phyloP scores from a whole-genome alignment of 2,888 invertebrate genomes.

The Drosophila neotestacea region DNA sequence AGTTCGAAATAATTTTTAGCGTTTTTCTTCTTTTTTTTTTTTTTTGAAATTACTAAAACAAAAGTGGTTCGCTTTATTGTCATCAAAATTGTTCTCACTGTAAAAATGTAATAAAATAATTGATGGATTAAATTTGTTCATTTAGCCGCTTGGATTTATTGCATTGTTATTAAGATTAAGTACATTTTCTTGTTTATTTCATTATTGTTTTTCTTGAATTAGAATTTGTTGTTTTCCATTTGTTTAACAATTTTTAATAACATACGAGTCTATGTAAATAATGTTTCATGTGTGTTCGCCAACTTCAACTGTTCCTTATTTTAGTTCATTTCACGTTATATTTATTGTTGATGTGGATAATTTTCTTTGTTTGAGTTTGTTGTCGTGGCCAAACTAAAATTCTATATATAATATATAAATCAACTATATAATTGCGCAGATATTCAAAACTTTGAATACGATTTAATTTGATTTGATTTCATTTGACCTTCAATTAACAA shows the following conservation, averaged over 20 bases:
- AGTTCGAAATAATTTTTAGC: conserved; percentile 48
- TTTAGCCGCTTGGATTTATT: conserved; percentile 53
- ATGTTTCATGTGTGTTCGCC: conserved; percentile 30
- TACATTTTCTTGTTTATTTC: conserved; percentile 46
- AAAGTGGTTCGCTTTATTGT: conserved; percentile 71
- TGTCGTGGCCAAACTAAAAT: conserved; percentile 52
- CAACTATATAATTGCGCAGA: conserved; percentile 46
- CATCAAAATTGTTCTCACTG: conserved; percentile 66
- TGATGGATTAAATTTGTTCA: conserved; percentile 52
- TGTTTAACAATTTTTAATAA: conserved; percentile 45
- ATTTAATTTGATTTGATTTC: conserved; percentile 62
- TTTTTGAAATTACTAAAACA: conserved; percentile 40
- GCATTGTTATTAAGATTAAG: conserved; percentile 50
- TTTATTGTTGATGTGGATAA: conserved; percentile 13
- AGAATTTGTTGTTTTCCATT: conserved; percentile 17
- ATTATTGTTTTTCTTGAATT: conserved; percentile 5
- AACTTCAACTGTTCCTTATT: conserved; percentile 24
- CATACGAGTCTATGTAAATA: conserved; percentile 28
- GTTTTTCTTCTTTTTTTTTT: conserved; percentile 22
- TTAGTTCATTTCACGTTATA: conserved; percentile 1
- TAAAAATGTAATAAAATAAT: conserved; percentile 69
- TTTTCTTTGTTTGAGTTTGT: conserved; percentile 28
- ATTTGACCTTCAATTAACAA: conserved; percentile 46
- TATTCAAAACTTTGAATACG: conserved; percentile 84
- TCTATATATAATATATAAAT: conserved; percentile 36